These are phyloP conservation scores for Nymphalis urticae DNA, from an alignment of 2,888 invertebrate species.

Conservation along the genomic window DNA sequence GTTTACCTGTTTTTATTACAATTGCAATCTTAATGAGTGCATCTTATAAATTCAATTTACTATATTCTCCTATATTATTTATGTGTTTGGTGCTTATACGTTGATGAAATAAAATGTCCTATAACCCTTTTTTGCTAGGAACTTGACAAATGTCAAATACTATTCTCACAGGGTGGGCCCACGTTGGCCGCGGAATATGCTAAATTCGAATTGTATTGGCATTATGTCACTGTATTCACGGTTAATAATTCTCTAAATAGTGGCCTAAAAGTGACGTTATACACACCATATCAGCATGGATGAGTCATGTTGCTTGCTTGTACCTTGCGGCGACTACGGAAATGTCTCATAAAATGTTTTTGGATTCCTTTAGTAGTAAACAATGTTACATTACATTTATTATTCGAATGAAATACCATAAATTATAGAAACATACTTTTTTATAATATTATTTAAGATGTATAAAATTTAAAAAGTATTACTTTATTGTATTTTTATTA, in stretches of 20 bases:
- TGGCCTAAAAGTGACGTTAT: conserved; percentile 61
- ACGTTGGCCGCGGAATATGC: conserved; percentile 65
- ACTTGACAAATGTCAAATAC: conserved; percentile 77
- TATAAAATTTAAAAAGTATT: conserved; percentile 37
- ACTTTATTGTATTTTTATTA: conserved; percentile 22
- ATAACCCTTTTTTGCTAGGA: conserved; percentile 69
- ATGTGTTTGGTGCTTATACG: conserved; percentile 17
- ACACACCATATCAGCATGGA: conserved; percentile 69
- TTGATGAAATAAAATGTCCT: conserved; percentile 8
- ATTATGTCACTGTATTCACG: conserved; percentile 41
- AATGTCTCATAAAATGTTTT: conserved; percentile 70
- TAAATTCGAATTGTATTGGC: conserved; percentile 38
- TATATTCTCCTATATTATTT: conserved; percentile 34
- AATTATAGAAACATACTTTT: no score
- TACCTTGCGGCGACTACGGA: conserved; percentile 66
- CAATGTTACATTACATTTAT: conserved; percentile 54
- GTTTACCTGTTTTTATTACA: conserved; percentile 70
- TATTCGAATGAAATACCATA: conserved; percentile 27
- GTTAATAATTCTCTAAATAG: conserved; percentile 51
- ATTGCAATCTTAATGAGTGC: conserved; percentile 31
- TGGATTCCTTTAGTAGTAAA: conserved; percentile 65
- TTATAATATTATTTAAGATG: no score
- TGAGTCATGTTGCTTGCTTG: conserved; percentile 74
- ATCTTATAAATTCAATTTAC: conserved; percentile 49
- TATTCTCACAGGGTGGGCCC: conserved; percentile 71